These are phyloP conservation scores for Tachysurus fulvidraco DNA, from an alignment of 2,113 vertebrate species.

Conservation along the genomic window DNA sequence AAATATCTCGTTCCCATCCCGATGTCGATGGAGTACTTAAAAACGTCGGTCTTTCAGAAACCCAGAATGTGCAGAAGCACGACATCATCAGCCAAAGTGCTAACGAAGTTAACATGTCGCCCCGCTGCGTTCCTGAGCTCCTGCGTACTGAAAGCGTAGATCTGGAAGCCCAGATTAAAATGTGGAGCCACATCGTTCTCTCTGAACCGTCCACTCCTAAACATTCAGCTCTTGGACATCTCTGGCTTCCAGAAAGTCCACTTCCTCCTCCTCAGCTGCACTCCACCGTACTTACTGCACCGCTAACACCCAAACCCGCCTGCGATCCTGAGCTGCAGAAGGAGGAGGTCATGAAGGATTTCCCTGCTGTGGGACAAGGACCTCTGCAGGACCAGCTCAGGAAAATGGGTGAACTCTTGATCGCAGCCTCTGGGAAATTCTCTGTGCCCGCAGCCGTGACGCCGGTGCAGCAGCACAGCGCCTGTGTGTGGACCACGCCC, in stretches of 20 bases:
- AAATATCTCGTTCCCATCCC: neutral
- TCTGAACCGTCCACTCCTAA: conserved; percentile 35
- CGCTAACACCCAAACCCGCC: conserved; percentile 8
- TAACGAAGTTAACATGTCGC: neutral
- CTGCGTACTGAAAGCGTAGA: conserved; percentile 27
- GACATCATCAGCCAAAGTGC: neutral
- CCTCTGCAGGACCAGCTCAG: conserved; percentile 73
- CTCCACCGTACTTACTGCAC: conserved; percentile 64
- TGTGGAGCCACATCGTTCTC: conserved; percentile 27
- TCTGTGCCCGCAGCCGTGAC: neutral
- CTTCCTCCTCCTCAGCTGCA: conserved; percentile 68
- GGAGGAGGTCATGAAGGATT: neutral
- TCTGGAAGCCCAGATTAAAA: conserved; percentile 13
- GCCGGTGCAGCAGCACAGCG: conserved; percentile 49
- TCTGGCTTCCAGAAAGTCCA: conserved; percentile 67
- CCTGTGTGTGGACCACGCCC: conserved; percentile 65
- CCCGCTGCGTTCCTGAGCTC: conserved; percentile 8
- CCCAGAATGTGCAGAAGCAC: neutral
- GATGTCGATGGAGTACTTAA: neutral
- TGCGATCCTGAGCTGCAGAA: neutral
- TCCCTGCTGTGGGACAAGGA: conserved; percentile 50
- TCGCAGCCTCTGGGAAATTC: conserved; percentile 66
- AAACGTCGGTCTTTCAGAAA: neutral
- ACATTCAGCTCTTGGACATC: conserved; percentile 14
- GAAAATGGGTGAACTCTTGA: conserved; percentile 74